phyloP scores from a whole-genome alignment of 2,888 invertebrate species.

The Euphydryas editha region DNA sequence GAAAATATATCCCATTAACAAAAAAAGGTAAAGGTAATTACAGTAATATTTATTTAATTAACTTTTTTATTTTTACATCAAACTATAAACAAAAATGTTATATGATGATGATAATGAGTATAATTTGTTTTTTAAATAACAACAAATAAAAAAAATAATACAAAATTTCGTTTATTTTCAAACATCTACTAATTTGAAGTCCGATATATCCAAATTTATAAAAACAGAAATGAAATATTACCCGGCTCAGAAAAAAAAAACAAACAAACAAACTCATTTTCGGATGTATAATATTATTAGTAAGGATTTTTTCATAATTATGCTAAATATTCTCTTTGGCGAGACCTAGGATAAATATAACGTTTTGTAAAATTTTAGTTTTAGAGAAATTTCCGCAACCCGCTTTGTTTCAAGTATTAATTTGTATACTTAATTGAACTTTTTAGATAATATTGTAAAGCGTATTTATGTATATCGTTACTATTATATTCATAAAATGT shows the following conservation, averaged over 20 bases:
- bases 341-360: slow-evolving; percentile 17
- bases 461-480: background rate
- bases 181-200: too few relatives aligned
- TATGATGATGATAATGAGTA: too few relatives aligned
- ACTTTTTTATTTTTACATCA: too few relatives aligned
- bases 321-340: slow-evolving; percentile 17
- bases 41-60: too few relatives aligned
- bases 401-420: slow-evolving; percentile 6
- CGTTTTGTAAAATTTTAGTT: slow-evolving; percentile 16
- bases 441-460: background rate
- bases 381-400: slow-evolving; percentile 9
- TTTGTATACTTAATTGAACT: background rate
- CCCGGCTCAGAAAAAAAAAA: too few relatives aligned
- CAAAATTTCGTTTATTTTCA: too few relatives aligned
- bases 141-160: too few relatives aligned
- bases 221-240: background rate
- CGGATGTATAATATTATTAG: background rate
- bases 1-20: too few relatives aligned
- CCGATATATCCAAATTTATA: background rate
- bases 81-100: too few relatives aligned
- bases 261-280: too few relatives aligned
- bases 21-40: too few relatives aligned
- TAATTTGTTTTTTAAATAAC: too few relatives aligned
- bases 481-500: background rate
- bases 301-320: slow-evolving; percentile 16